Percentiles rank a stretch among this genome's conserved stretches.
Conservation (phyloP, 1,140 invertebrate species). For the Antheraea pernyi region DNA sequence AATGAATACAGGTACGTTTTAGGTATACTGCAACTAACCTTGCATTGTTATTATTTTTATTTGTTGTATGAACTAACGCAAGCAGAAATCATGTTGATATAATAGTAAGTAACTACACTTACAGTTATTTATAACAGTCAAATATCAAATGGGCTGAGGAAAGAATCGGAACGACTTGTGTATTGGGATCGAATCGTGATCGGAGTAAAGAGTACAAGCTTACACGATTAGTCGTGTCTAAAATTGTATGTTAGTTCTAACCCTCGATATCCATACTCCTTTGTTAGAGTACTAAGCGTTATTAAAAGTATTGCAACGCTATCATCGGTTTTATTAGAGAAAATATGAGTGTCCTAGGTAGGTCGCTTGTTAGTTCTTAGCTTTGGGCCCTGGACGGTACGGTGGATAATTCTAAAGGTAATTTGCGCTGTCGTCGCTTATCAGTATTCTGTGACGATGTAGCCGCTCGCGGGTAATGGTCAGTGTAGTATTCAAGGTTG, state of each 20-base stretch:
- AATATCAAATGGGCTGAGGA: too few relatives aligned
- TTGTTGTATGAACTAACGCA: too few relatives aligned
- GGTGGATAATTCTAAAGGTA: conserved; percentile 53
- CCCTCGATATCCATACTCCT: conserved; percentile 29
- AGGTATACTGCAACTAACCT: too few relatives aligned
- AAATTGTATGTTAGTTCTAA: background rate
- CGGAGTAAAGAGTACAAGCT: too few relatives aligned
- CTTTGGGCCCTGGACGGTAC: conserved; percentile 49
- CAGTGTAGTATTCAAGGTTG: conserved; percentile 64
- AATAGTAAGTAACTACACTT: too few relatives aligned
- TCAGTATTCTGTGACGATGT: conserved; percentile 41
- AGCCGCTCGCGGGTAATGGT: conserved; percentile 51
- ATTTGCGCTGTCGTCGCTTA: conserved; percentile 64
- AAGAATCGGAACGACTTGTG: too few relatives aligned
- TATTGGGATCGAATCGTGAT: too few relatives aligned
- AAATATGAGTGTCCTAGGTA: conserved; percentile 46
- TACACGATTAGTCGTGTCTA: background rate
- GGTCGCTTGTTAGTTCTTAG: conserved; percentile 53
- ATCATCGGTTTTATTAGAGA: conserved; percentile 59
- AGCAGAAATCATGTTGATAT: too few relatives aligned
- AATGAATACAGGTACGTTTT: too few relatives aligned
- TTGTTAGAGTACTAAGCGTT: conserved; percentile 53
- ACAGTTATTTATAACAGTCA: too few relatives aligned
- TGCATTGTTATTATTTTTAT: too few relatives aligned
- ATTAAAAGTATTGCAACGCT: conserved; percentile 47